Conservation (phyloP, 2,888 invertebrate genomes). For the Hemistola chrysoprasaria region DNA sequence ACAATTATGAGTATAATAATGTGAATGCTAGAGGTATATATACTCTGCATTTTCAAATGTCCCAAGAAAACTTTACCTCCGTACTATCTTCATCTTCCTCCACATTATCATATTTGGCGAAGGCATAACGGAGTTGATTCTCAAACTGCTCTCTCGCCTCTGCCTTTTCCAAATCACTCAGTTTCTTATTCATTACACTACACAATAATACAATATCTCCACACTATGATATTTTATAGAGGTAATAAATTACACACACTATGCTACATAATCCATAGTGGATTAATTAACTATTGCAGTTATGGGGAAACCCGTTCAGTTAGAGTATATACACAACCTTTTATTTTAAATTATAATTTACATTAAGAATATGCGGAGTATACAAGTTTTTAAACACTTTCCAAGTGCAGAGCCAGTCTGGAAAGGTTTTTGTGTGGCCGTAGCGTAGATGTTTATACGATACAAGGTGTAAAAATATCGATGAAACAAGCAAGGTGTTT, state of each 20-base stretch:
- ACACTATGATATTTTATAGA: no score
- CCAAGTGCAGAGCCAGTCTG: conserved; percentile 4
- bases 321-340: no score
- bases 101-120: conserved; percentile 59
- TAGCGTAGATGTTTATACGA: conserved; percentile 37
- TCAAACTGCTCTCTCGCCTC: conserved; percentile 71
- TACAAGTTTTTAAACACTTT: conserved; percentile 2
- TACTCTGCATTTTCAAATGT: no score
- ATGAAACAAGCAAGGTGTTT: conserved; percentile 65
- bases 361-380: background rate
- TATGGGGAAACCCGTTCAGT: no score
- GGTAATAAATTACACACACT: no score
- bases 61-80: conserved; percentile 55
- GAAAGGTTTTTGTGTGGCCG: conserved; percentile 24
- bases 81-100: conserved; percentile 66
- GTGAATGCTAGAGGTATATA: no score
- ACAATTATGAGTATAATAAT: no score
- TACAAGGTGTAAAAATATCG: conserved; percentile 67
- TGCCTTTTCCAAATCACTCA: conserved; percentile 54
- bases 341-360: no score
- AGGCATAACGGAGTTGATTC: conserved; percentile 67
- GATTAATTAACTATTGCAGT: no score
- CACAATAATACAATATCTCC: background rate
- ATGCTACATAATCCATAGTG: no score
- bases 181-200: conserved; percentile 29